Conservation (phyloP, 35 echinoderm and acorn worm species). For the Amphiura filiformis region DNA sequence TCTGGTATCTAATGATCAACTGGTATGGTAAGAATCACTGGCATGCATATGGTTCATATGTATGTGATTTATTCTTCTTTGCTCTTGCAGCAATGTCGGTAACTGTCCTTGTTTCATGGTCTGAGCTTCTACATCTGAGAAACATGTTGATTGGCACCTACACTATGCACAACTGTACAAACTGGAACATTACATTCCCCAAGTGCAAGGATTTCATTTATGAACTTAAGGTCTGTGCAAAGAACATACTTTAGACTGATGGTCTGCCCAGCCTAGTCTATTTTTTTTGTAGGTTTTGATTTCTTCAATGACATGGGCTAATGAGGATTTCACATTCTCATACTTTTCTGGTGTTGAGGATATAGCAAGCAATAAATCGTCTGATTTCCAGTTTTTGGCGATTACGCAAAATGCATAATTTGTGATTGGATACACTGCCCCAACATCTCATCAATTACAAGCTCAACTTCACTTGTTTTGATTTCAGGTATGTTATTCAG, state of each 20-base stretch:
- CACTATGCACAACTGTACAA: conserved; percentile 16
- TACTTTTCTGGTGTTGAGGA: conserved; percentile 10
- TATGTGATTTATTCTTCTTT: conserved; percentile 17
- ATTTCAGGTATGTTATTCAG: neutral
- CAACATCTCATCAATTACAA: conserved; percentile 7
- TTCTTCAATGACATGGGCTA: neutral
- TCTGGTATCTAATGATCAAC: conserved; percentile 38
- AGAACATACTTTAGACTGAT: neutral
- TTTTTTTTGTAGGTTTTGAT: neutral
- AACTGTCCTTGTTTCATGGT: conserved; percentile 25
- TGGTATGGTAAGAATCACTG: conserved; percentile 41
- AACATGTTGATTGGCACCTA: neutral
- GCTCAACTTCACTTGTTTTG: neutral
- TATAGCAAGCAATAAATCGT: conserved; percentile 5
- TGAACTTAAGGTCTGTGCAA: conserved; percentile 29
- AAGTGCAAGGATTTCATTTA: conserved; percentile 6
- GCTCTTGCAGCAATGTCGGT: conserved; percentile 8
- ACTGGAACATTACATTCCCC: conserved; percentile 9
- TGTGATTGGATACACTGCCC: neutral
- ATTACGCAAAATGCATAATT: conserved; percentile 19
- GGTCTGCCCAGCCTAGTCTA: neutral
- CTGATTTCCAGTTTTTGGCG: conserved; percentile 3
- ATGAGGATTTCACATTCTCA: neutral
- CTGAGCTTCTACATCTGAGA: neutral
- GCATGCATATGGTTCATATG: conserved; percentile 32